A percentile compares a stretch with the other conserved stretches of the same genome.
phyloP scores from a whole-genome alignment of 2,888 invertebrate genomes.

The Brenthis daphne region DNA sequence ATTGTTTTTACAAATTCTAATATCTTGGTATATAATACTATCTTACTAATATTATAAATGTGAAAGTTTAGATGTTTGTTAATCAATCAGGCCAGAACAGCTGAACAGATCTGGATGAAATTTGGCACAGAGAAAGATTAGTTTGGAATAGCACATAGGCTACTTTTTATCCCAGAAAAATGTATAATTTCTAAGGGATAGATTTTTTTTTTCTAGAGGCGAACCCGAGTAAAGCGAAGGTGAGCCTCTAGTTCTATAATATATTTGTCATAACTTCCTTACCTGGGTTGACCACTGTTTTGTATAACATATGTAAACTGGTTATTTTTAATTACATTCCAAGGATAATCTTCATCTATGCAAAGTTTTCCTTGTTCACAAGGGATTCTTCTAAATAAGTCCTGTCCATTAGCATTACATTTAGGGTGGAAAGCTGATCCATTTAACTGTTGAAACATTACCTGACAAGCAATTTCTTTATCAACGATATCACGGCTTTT shows the following conservation, averaged over 20 bases:
- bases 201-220: no score
- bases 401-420: constrained; percentile 89
- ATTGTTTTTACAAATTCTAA: no score
- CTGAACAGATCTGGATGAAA: no score
- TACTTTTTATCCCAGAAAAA: no score
- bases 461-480: constrained; percentile 89
- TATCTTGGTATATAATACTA: no score
- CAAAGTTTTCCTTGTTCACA: constrained; percentile 90
- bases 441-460: constrained; percentile 93
- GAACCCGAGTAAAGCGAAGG: no score
- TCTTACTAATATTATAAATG: no score
- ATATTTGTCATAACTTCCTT: constrained; percentile 41
- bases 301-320: constrained; percentile 97
- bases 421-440: constrained; percentile 91
- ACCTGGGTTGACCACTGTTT: constrained; percentile 95
- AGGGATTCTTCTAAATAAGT: constrained; percentile 92
- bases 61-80: no score
- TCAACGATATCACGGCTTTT: constrained; percentile 85
- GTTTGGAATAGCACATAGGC: no score
- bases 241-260: background rate
- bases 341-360: constrained; percentile 91
- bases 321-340: constrained; percentile 92
- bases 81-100: no score
- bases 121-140: no score
- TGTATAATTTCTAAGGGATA: no score